Conservation (phyloP, 1,140 invertebrate genomes). For the Bombus sibiricus region DNA sequence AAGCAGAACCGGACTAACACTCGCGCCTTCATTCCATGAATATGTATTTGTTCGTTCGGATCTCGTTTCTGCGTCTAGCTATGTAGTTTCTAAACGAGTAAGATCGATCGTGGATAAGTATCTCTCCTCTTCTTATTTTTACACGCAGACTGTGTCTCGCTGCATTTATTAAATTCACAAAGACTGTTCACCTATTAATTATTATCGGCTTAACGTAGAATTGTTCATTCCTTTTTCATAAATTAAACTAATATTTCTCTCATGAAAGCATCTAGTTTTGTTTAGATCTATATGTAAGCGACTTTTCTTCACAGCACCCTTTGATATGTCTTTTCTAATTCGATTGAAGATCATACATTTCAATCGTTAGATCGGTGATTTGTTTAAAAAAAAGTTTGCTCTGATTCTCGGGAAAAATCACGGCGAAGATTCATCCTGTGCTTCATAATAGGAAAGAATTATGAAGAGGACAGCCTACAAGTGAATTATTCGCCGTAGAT, state of each 20-base stretch:
- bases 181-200: conserved; percentile 54
- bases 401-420: conserved; percentile 8
- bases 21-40: conserved; percentile 7
- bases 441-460: conserved; percentile 14
- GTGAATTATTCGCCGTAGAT: conserved; percentile 46
- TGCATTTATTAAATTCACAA: conserved; percentile 43
- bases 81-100: conserved; percentile 15
- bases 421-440: background rate
- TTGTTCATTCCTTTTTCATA: conserved; percentile 23
- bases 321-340: background rate
- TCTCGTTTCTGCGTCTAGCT: conserved; percentile 19
- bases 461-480: background rate
- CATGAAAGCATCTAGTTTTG: background rate
- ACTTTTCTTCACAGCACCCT: background rate
- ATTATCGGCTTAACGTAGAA: conserved; percentile 33
- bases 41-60: conserved; percentile 1
- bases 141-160: conserved; percentile 21
- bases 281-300: conserved; percentile 17
- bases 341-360: background rate
- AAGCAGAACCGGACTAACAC: conserved; percentile 41
- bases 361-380: background rate
- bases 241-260: conserved; percentile 32
- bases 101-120: conserved; percentile 37
- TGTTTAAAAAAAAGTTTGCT: background rate
- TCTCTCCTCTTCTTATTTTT: background rate